Evolutionary conservation across 92 coral and sea anemone genomes (phyloP).

Genomic region (Porites rus): DNA sequence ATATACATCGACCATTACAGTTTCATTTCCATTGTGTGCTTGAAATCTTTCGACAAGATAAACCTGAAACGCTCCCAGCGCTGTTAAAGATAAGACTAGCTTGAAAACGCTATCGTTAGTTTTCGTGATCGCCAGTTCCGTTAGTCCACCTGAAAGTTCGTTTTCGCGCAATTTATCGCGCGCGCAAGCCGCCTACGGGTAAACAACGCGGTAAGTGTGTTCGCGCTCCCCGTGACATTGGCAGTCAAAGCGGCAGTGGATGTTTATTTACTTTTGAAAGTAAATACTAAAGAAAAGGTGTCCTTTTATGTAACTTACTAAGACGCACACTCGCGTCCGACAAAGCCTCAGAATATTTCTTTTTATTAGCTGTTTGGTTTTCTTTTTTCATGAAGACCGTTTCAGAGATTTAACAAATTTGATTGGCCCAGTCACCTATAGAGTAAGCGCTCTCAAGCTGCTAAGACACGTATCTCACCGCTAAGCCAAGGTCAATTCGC

Average conservation of each 20-base stretch:
- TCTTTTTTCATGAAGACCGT: background rate
- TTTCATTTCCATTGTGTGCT: background rate
- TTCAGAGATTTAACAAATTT: background rate
- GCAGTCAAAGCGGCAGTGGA: background rate
- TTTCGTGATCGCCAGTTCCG: background rate
- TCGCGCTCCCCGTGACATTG: conserved; percentile 38
- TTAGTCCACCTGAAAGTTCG: background rate
- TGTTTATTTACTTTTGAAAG: conserved; percentile 9
- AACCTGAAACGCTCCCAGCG: background rate
- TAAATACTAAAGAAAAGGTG: background rate
- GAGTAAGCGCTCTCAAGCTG: too few species aligned
- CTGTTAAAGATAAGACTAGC: background rate
- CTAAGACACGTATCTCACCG: background rate
- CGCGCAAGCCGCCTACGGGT: conserved; percentile 4
- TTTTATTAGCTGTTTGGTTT: background rate
- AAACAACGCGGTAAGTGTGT: conserved; percentile 2
- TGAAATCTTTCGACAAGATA: background rate
- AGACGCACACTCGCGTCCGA: background rate
- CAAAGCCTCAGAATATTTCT: too few species aligned
- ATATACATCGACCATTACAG: background rate
- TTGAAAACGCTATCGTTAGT: background rate
- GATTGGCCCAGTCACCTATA: too few species aligned
- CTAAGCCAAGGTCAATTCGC: conserved; percentile 28
- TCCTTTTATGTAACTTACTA: background rate
- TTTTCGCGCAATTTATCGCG: background rate